phyloP scores from a whole-genome alignment of 1,140 invertebrate genomes.

The Cheumatopsyche charites region DNA sequence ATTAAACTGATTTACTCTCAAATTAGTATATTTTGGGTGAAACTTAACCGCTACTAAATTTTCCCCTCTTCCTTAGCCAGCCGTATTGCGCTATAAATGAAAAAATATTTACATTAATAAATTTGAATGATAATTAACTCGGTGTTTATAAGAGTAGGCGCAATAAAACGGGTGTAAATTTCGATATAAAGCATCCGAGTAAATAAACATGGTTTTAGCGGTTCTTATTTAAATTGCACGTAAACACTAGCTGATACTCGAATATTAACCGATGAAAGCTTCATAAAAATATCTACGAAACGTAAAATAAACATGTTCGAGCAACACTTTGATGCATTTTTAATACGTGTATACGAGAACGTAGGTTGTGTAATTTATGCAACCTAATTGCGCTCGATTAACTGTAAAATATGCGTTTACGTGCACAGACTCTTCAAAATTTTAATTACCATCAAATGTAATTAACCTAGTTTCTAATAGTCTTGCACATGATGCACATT shows the following conservation, averaged over 20 bases:
- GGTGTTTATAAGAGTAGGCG: not conserved
- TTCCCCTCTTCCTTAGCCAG: too few relatives aligned
- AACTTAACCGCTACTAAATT: too few relatives aligned
- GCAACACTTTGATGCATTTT: too few relatives aligned
- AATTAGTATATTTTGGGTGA: too few relatives aligned
- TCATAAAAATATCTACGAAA: too few relatives aligned
- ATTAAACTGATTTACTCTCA: too few relatives aligned
- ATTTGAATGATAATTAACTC: conserved; percentile 12
- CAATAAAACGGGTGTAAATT: conserved; percentile 5
- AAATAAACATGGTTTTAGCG: conserved; percentile 1
- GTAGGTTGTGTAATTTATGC: too few relatives aligned
- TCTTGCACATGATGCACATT: not conserved
- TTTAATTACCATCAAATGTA: not conserved
- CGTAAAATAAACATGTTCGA: too few relatives aligned
- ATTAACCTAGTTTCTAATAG: not conserved
- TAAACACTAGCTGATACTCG: not conserved
- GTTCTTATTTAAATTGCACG: conserved; percentile 8
- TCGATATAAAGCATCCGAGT: not conserved
- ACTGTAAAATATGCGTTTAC: too few relatives aligned
- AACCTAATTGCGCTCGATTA: too few relatives aligned
- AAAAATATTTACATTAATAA: conserved; percentile 1
- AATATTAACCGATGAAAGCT: conserved; percentile 8
- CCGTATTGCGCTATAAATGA: not conserved
- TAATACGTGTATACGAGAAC: too few relatives aligned
- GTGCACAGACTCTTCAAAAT: too few relatives aligned